phyloP scores from a whole-genome alignment of 2,888 invertebrate genomes.

The Sussaba pulchella region DNA sequence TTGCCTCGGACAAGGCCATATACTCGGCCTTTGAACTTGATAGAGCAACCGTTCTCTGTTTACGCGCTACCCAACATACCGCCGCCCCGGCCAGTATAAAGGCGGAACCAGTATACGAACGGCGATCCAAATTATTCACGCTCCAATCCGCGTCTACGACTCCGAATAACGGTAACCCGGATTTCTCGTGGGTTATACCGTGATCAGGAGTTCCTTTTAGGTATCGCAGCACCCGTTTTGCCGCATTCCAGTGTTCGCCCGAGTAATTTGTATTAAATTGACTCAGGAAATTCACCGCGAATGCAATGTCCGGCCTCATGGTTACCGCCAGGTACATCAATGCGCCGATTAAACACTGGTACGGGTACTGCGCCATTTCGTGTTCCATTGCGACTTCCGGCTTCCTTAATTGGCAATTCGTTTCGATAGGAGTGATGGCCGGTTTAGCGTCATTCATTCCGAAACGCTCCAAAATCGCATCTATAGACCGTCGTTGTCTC shows the following conservation, averaged over 20 bases:
- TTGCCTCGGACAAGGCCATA: constrained; percentile 7
- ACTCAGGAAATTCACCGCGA: constrained; percentile 20
- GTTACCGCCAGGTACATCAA: constrained; percentile 54
- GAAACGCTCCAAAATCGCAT: constrained; percentile 37
- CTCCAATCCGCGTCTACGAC: constrained; percentile 27
- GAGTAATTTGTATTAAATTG: constrained; percentile 50
- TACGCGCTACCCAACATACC: constrained; percentile 11
- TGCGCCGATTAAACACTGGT: constrained; percentile 58
- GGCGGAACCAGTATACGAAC: constrained; percentile 6
- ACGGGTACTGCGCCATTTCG: constrained; percentile 57
- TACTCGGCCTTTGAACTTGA: background rate
- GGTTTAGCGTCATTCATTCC: constrained; percentile 48
- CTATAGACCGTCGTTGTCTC: constrained; percentile 25
- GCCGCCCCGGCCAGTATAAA: constrained; percentile 4
- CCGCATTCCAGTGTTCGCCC: constrained; percentile 30
- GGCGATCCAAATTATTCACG: background rate
- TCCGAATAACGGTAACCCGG: background rate
- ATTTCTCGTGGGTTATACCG: background rate
- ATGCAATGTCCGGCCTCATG: constrained; percentile 58
- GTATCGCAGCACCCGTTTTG: constrained; percentile 56
- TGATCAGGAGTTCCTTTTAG: constrained; percentile 35
- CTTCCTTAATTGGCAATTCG: constrained; percentile 33
- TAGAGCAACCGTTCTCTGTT: constrained; percentile 3
- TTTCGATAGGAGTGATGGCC: constrained; percentile 35
- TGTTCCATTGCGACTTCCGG: constrained; percentile 5